Evolutionary conservation across 2,888 invertebrate genomes (phyloP).

Genomic region (Orthosia gracilis): DNA sequence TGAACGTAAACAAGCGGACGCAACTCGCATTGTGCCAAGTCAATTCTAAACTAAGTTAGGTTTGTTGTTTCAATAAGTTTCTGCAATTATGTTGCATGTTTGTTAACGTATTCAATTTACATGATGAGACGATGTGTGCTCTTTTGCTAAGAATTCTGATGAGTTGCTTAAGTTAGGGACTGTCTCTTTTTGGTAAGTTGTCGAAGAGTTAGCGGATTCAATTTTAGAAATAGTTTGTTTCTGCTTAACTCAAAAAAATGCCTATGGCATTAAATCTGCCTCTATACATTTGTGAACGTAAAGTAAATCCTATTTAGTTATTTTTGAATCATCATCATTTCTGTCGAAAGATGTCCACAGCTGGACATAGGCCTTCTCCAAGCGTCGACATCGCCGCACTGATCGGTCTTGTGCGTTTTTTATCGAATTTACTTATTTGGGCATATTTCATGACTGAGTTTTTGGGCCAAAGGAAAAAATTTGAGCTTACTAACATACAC

Average conservation of each 20-base stretch:
- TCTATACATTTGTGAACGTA: background rate
- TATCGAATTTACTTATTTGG: too few relatives aligned
- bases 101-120: constrained; percentile 64
- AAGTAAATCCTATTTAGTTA: too few relatives aligned
- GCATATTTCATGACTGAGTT: too few relatives aligned
- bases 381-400: too few relatives aligned
- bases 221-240: background rate
- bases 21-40: constrained; percentile 82
- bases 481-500: too few relatives aligned
- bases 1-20: constrained; percentile 79
- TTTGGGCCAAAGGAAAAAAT: too few relatives aligned
- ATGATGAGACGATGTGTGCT: constrained; percentile 33
- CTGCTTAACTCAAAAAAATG: background rate
- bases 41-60: constrained; percentile 76
- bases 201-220: background rate
- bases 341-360: too few relatives aligned
- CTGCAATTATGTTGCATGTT: constrained; percentile 76
- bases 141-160: constrained; percentile 11
- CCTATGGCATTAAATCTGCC: background rate
- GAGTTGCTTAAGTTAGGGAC: constrained; percentile 9
- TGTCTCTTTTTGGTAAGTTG: constrained; percentile 12
- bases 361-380: too few relatives aligned
- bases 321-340: too few relatives aligned
- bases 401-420: too few relatives aligned
- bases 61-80: constrained; percentile 82